Evolutionary conservation across 2,113 vertebrate species (phyloP), one percentile per base, ranked within the genome.

Genomic region (Trinectes maculatus): DNA sequence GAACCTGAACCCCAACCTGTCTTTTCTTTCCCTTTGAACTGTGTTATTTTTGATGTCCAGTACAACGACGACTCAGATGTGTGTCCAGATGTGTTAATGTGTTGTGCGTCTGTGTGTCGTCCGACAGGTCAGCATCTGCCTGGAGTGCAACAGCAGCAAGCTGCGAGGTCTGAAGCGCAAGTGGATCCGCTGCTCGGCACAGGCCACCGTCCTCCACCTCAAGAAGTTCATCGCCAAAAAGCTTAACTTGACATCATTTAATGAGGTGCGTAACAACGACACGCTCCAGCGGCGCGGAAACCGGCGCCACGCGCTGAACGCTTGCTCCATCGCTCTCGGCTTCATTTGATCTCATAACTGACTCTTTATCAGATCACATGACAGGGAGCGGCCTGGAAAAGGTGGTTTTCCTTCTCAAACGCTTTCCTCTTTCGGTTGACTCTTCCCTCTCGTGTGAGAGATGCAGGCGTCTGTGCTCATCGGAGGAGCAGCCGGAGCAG

Each of bases 211-310:
- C 75, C 93, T 99, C 55, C 98, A 99, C 87, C 95, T 99, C 64
- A 99, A 99, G 94, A 99, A 99, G 89, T 99, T 99, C 94, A 99
- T 99, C 89, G 98, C 98, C 92, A 99, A 98, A 92, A 99, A 99
- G 88, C 95, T 99, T 44, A 99, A 99, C 87, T 92, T 99, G 71
- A 96, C 97, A 70, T 99, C 98, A 34, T 99, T 99, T 88, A 99
- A 99, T 28, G 98, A 99, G 98, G 97, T 99, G 94, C 53, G 7
- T 47, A 29, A 2, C 4, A 34, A 43, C 3, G 0, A 65, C 46
- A 1, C 13, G 6, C 47, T 55, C 7, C 48, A 5, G 12, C 16
- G 19, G 8, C 1, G 5, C 16, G 10, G 7, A 36, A n/a, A 13
- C 39, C 34, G 3, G 1, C 9, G 19, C 10, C 33, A 15, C 21